phyloP scores from a whole-genome alignment of 2,797 vertebrate genomes.

The Nannoperca australis region DNA sequence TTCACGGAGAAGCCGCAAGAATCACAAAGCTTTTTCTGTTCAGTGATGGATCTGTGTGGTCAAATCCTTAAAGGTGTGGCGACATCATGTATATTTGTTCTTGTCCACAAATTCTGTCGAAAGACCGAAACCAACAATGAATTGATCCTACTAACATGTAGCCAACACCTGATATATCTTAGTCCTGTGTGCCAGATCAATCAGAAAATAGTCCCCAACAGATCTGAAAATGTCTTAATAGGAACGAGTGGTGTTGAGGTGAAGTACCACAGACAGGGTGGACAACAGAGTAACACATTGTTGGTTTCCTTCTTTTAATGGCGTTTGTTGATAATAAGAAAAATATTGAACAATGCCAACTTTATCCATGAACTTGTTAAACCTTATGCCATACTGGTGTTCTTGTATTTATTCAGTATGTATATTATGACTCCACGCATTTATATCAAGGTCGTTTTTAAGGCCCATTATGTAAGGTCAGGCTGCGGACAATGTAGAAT shows the following conservation, averaged over 20 bases:
- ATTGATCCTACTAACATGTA: not conserved
- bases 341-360: conserved; percentile 20
- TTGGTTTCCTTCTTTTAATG: not conserved
- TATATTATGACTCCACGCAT: conserved; percentile 27
- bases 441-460: conserved; percentile 27
- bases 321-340: conserved; percentile 1
- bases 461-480: conserved; percentile 29
- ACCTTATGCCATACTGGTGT: conserved; percentile 15
- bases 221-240: not conserved
- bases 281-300: not conserved
- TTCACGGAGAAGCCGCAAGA: not conserved
- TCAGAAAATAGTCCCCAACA: not conserved
- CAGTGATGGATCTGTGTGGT: conserved; percentile 20
- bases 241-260: not conserved
- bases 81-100: conserved; percentile 17
- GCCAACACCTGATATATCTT: not conserved
- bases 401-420: conserved; percentile 23
- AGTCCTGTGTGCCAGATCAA: not conserved
- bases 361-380: conserved; percentile 16
- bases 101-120: conserved; percentile 8
- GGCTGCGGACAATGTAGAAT: conserved; percentile 22
- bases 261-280: not conserved
- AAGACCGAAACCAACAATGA: conserved; percentile 37
- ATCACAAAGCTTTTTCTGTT: conserved; percentile 1
- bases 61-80: conserved; percentile 15